Conservation (phyloP, 2,797 vertebrate species). For the Mus caroli region DNA sequence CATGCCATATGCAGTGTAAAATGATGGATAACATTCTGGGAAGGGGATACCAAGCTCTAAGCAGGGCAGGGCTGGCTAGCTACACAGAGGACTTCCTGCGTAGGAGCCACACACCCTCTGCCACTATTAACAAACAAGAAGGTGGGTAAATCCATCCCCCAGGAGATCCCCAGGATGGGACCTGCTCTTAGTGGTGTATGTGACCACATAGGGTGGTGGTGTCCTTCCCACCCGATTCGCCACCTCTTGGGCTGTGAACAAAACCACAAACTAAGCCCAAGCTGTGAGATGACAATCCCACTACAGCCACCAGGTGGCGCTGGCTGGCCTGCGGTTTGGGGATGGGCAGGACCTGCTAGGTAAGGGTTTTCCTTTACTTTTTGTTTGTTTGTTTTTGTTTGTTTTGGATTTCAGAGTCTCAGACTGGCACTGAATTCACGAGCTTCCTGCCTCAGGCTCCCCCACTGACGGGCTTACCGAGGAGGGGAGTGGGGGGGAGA, state of each 20-base stretch:
- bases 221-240: no score
- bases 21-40: not conserved
- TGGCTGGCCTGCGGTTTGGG: not conserved
- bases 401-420: not conserved
- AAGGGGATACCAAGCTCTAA: not conserved
- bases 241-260: not conserved
- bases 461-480: not conserved
- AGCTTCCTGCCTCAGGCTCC: not conserved
- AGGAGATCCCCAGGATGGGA: not conserved
- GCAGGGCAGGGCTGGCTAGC: not conserved
- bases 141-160: no score
- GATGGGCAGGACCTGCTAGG: not conserved
- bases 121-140: not conserved
- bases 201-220: not conserved
- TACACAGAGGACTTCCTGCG: not conserved
- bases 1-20: not conserved
- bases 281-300: accelerated
- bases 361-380: not conserved
- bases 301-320: not conserved
- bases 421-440: not conserved
- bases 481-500: accelerated
- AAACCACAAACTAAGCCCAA: not conserved
- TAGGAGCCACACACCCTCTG: not conserved
- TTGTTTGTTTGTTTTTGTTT: not conserved
- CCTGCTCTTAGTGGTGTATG: accelerated